These are phyloP conservation scores for Hylomyscus alleni DNA, from an alignment of 2,797 vertebrate species.

Conservation along the genomic window DNA sequence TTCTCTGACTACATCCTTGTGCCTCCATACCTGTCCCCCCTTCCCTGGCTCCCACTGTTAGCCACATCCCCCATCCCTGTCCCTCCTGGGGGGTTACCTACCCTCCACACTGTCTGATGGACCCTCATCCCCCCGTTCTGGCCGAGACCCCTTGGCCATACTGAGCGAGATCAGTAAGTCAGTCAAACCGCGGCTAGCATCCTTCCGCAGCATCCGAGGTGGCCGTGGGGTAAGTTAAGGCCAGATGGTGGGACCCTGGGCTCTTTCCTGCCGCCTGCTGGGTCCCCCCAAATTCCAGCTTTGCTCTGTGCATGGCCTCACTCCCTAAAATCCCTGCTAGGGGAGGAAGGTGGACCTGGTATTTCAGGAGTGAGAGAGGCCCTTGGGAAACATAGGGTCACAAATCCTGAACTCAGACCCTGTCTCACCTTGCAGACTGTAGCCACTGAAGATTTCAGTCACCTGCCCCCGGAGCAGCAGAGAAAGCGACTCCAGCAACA, in stretches of 20 bases:
- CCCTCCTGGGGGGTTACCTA: neutral
- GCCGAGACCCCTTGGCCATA: conserved; percentile 96
- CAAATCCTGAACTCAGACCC: neutral
- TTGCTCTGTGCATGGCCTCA: conserved; percentile 80
- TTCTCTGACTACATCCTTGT: neutral
- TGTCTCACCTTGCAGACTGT: conserved; percentile 87
- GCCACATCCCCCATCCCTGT: neutral
- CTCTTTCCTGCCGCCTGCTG: conserved; percentile 74
- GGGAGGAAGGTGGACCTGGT: conserved; percentile 57
- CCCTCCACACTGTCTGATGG: conserved; percentile 91
- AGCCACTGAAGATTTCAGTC: conserved; percentile 93
- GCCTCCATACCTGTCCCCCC: neutral
- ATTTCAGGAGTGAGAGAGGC: neutral
- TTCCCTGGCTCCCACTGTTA: neutral
- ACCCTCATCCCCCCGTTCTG: conserved; percentile 96
- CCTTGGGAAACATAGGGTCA: neutral
- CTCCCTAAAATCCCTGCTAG: neutral
- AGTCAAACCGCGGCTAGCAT: conserved; percentile 97
- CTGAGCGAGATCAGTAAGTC: conserved; percentile 98
- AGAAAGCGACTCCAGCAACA: conserved; percentile 94
- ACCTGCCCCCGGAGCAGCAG: conserved; percentile 95
- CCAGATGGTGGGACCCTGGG: conserved; percentile 71
- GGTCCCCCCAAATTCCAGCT: conserved; percentile 68
- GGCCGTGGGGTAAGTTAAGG: conserved; percentile 94
- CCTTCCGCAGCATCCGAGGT: conserved; percentile 94